Evolutionary conservation across 2,888 invertebrate genomes (phyloP).

Genomic region (Netelia virgata): DNA sequence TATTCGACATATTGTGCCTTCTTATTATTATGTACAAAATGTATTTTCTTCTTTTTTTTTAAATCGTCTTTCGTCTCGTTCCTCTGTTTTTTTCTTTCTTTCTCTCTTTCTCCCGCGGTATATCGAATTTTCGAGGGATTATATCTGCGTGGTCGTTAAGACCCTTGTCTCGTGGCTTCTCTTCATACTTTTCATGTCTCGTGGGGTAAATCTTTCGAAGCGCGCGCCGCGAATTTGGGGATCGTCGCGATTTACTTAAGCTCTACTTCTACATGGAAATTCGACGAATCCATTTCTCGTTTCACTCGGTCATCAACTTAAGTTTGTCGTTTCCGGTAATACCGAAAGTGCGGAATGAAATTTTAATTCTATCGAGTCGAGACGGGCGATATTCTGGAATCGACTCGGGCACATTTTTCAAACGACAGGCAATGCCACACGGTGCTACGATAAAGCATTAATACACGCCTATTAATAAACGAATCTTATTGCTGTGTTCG

Average conservation of each 20-base stretch:
- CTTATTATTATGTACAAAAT: slow-evolving; percentile 69
- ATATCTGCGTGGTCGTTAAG: neutral
- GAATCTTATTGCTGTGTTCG: slow-evolving; percentile 76
- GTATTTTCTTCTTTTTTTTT: slow-evolving; percentile 30
- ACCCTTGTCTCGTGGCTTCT: too few species aligned
- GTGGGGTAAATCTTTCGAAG: neutral
- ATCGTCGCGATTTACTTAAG: neutral
- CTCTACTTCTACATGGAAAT: slow-evolving; percentile 29
- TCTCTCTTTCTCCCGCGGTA: slow-evolving; percentile 42
- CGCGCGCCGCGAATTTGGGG: neutral
- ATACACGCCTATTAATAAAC: slow-evolving; percentile 72
- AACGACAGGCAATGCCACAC: slow-evolving; percentile 74
- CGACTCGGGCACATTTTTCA: neutral
- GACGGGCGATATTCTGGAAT: neutral
- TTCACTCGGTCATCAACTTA: neutral
- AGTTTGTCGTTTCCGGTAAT: slow-evolving; percentile 31
- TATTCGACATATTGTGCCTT: slow-evolving; percentile 69
- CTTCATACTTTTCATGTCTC: neutral
- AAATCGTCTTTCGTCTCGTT: slow-evolving; percentile 13
- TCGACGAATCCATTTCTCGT: slow-evolving; percentile 26
- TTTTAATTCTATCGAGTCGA: slow-evolving; percentile 34
- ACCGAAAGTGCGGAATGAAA: slow-evolving; percentile 14
- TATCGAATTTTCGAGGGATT: neutral
- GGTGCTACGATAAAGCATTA: slow-evolving; percentile 71
- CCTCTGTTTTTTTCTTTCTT: slow-evolving; percentile 16